Evolutionary conservation across 30 jellyfish, hydroid and myxozoan species (phyloP).

Genomic region (Aurelia sp.): DNA sequence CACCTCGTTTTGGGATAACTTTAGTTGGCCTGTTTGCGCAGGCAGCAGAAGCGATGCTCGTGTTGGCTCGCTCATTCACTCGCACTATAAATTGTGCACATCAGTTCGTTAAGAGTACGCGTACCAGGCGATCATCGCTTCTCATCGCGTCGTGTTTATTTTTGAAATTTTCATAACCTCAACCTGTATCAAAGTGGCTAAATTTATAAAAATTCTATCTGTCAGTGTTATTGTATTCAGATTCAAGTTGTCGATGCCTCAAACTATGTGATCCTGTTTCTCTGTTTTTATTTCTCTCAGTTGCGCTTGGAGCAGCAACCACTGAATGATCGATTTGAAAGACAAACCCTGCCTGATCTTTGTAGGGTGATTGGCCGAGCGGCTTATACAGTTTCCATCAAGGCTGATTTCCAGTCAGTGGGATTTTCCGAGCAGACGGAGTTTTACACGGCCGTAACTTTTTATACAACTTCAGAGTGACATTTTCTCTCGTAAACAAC

Average conservation of each 20-base stretch:
- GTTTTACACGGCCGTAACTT: too few relatives aligned
- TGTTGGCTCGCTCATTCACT: too few relatives aligned
- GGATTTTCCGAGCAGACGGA: too few relatives aligned
- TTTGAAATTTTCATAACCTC: conserved; percentile 66
- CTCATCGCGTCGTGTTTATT: conserved; percentile 50
- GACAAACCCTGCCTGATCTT: too few relatives aligned
- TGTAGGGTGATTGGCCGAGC: too few relatives aligned
- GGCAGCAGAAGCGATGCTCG: background rate
- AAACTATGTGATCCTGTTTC: background rate
- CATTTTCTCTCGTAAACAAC: too few relatives aligned
- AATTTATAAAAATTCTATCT: conserved; percentile 53
- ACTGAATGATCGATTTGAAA: too few relatives aligned
- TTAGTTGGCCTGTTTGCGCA: conserved; percentile 21
- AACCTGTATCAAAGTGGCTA: conserved; percentile 72
- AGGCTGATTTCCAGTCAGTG: too few relatives aligned
- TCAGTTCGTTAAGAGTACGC: background rate
- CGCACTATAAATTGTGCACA: conserved; percentile 1
- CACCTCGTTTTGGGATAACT: conserved; percentile 18
- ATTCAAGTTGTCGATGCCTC: conserved; percentile 19
- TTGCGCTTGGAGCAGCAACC: too few relatives aligned
- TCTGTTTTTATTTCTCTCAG: background rate
- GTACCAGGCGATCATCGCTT: conserved; percentile 36
- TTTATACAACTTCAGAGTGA: too few relatives aligned
- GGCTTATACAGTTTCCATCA: too few relatives aligned
- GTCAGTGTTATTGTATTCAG: conserved; percentile 51